Conservation (phyloP, 2,113 vertebrate species). For the Ivindomyrus marchei region DNA sequence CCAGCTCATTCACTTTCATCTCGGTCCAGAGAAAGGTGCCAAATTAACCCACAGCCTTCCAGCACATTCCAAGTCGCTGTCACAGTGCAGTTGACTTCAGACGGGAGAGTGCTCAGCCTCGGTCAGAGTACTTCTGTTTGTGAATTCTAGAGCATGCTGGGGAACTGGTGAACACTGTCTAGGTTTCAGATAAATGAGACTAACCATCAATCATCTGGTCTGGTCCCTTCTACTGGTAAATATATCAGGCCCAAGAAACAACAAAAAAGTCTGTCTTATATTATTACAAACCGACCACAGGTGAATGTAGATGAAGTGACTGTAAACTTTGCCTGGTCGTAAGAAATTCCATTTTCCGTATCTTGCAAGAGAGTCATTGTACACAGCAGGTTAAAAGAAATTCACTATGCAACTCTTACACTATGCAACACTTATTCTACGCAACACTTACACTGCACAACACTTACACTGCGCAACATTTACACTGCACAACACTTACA, state of each 20-base stretch:
- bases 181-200: background rate
- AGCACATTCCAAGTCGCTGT: background rate
- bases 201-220: background rate
- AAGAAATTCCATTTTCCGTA: background rate
- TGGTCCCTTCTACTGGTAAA: background rate
- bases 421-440: background rate
- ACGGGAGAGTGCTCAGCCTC: background rate
- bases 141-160: background rate
- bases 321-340: background rate
- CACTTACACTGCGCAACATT: background rate
- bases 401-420: background rate
- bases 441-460: background rate
- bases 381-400: background rate
- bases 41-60: background rate
- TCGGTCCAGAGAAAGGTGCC: background rate
- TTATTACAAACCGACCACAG: background rate
- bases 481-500: fast-evolving
- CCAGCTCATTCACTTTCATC: background rate
- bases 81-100: background rate
- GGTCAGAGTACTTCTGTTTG: background rate
- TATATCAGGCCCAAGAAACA: background rate
- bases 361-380: background rate
- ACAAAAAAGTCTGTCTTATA: background rate
- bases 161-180: background rate
- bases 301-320: background rate